Evolutionary conservation across 2,888 invertebrate species (phyloP).

Genomic region (Copidosoma aretas): DNA sequence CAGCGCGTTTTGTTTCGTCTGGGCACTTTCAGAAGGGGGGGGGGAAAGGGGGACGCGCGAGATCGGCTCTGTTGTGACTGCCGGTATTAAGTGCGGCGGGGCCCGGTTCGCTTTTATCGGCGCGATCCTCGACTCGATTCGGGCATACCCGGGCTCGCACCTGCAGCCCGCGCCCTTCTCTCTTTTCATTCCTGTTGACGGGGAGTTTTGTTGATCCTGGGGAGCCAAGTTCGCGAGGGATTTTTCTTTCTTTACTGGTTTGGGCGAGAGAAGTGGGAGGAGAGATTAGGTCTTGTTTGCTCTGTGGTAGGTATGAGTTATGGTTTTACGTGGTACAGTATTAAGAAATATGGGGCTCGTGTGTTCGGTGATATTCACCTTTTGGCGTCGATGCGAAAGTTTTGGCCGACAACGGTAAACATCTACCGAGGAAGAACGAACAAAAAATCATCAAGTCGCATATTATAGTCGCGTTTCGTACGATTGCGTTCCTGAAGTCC

Average conservation of each 20-base stretch:
- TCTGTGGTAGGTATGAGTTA: not conserved
- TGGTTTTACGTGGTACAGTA: not conserved
- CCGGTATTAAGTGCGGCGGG: not conserved
- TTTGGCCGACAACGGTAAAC: too few relatives aligned
- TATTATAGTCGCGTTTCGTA: too few relatives aligned
- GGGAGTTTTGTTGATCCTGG: too few relatives aligned
- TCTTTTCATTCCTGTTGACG: not conserved
- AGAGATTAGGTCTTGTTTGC: not conserved
- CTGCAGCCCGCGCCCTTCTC: not conserved
- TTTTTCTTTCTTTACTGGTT: not conserved
- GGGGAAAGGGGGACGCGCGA: not conserved
- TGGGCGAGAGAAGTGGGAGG: not conserved
- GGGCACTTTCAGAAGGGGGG: not conserved
- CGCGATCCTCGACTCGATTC: not conserved
- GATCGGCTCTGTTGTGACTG: conserved; percentile 26
- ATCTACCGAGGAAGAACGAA: too few relatives aligned
- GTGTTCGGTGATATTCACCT: too few relatives aligned
- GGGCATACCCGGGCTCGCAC: not conserved
- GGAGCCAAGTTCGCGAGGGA: too few relatives aligned
- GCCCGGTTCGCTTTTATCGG: too few relatives aligned
- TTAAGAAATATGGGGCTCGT: not conserved
- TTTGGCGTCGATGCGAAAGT: not conserved
- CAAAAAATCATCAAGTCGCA: too few relatives aligned
- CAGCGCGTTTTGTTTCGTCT: conserved; percentile 13
- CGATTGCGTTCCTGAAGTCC: too few relatives aligned